Percentiles rank a stretch among this genome's conserved stretches.
phyloP scores from a whole-genome alignment of 2,113 vertebrate species.

The Tichodroma muraria region DNA sequence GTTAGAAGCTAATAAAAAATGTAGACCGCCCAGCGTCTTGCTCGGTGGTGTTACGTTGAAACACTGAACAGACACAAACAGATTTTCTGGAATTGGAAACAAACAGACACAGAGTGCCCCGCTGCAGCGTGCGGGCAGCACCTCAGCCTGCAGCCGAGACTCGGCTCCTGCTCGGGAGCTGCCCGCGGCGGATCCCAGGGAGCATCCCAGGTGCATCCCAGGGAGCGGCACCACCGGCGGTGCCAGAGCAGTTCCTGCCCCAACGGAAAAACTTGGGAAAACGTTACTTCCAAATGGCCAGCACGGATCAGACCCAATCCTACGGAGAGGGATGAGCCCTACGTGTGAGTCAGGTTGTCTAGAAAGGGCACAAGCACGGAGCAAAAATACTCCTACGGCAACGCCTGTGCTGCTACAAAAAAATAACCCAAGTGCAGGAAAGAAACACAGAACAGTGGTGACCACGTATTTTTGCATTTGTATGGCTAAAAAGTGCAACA shows the following conservation, averaged over 20 bases:
- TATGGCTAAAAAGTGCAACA: background rate
- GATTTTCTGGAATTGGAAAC: background rate
- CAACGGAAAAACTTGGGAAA: background rate
- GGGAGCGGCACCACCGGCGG: fast-evolving
- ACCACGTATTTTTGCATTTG: background rate
- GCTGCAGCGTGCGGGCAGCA: background rate
- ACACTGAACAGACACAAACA: background rate
- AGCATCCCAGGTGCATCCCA: background rate
- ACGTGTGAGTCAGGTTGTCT: background rate
- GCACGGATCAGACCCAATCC: background rate
- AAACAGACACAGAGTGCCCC: background rate
- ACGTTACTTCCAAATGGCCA: background rate
- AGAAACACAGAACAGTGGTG: background rate
- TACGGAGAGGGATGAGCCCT: fast-evolving
- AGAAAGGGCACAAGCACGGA: background rate
- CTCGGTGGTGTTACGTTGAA: background rate
- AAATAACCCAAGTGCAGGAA: background rate
- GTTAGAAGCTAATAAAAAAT: background rate
- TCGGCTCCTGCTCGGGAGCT: background rate
- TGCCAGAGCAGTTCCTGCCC: background rate
- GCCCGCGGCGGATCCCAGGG: fast-evolving
- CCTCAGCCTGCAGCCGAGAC: background rate
- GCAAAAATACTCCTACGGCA: background rate
- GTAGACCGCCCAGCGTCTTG: background rate
- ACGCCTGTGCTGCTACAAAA: fast-evolving